Percentiles rank a stretch among this genome's conserved stretches.
phyloP scores from a whole-genome alignment of 2,888 invertebrate species.

The Drosophila emarginata region DNA sequence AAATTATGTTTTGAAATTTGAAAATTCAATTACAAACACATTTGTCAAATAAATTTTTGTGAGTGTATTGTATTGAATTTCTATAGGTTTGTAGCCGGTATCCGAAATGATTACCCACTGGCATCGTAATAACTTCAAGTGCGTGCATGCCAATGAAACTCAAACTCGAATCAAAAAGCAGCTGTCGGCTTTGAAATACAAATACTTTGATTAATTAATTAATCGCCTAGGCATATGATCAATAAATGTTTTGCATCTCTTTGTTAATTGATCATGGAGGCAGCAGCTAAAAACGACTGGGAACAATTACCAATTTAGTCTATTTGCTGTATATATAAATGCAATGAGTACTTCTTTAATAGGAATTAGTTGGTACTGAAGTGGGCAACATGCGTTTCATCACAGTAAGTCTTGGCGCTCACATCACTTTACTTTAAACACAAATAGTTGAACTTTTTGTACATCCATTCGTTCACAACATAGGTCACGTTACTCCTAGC shows the following conservation, averaged over 20 bases:
- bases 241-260: slow-evolving; percentile 26
- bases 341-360: slow-evolving; percentile 48
- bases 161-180: slow-evolving; percentile 11
- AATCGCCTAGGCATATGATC: slow-evolving; percentile 16
- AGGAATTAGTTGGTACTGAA: slow-evolving; percentile 55
- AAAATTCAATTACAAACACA: background rate
- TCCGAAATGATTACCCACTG: slow-evolving; percentile 47
- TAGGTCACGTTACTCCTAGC: background rate
- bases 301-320: background rate
- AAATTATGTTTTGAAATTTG: background rate
- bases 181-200: slow-evolving; percentile 44
- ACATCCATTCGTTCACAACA: background rate
- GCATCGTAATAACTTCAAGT: slow-evolving; percentile 64
- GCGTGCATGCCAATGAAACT: slow-evolving; percentile 21
- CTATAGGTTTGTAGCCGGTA: background rate
- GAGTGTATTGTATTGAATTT: background rate
- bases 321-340: slow-evolving; percentile 49
- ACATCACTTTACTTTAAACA: background rate
- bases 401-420: slow-evolving; percentile 23
- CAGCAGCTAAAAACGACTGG: background rate
- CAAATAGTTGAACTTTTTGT: background rate
- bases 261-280: background rate
- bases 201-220: slow-evolving; percentile 67
- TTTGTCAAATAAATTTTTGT: background rate
- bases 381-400: slow-evolving; percentile 46